Percentiles rank a stretch among this genome's conserved stretches.
Evolutionary conservation across 2,888 invertebrate genomes (phyloP).

Genomic region (Trichogramma evanescens): DNA sequence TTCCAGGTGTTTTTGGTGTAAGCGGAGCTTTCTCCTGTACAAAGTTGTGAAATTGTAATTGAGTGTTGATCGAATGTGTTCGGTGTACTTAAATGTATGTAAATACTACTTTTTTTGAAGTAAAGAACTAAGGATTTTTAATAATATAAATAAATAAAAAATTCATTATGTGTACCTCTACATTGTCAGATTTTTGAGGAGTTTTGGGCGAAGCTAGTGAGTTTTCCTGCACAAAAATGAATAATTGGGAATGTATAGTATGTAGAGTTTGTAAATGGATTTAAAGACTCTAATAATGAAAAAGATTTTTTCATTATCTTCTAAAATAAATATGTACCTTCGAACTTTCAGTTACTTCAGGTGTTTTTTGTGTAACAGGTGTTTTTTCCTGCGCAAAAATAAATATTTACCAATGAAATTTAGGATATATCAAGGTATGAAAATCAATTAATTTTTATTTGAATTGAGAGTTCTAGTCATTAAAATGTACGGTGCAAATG

Average conservation of each 20-base stretch:
- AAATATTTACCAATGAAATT: too few species aligned
- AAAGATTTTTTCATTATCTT: too few species aligned
- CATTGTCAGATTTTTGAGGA: neutral
- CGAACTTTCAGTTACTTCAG: neutral
- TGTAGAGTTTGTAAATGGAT: neutral
- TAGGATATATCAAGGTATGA: too few species aligned
- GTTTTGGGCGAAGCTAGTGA: neutral
- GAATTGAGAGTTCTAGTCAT: too few species aligned
- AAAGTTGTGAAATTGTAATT: neutral
- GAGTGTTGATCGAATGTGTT: too few species aligned
- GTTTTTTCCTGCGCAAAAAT: neutral
- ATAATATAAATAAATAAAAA: neutral
- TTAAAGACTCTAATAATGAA: neutral
- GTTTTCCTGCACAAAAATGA: neutral
- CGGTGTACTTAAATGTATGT: neutral
- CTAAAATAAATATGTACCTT: neutral
- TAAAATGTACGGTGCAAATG: too few species aligned
- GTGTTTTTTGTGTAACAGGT: neutral
- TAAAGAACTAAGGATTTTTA: neutral
- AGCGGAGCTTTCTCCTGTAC: neutral
- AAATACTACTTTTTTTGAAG: neutral
- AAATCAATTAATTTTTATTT: too few species aligned
- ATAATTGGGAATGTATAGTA: neutral
- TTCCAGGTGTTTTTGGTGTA: neutral
- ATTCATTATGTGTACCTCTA: neutral